These are phyloP conservation scores for Solea senegalensis DNA, from an alignment of 2,113 vertebrate genomes.

Conservation along the genomic window DNA sequence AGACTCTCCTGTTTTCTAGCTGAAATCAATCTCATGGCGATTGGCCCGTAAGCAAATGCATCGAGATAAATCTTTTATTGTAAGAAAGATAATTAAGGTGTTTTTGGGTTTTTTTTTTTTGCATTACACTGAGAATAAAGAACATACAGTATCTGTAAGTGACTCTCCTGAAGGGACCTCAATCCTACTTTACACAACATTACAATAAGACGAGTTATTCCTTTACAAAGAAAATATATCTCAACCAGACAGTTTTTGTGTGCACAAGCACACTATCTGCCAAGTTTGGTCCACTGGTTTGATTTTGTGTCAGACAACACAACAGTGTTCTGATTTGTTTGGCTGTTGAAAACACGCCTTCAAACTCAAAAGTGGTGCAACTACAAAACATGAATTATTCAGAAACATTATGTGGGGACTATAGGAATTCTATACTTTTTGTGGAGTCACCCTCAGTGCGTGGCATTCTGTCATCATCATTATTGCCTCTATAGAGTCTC, in stretches of 20 bases:
- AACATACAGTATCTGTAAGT: not conserved
- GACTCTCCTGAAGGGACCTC: not conserved
- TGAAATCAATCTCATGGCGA: conserved; percentile 56
- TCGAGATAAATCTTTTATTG: conserved; percentile 44
- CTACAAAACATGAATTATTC: conserved; percentile 18
- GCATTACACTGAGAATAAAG: not conserved
- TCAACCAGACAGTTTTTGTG: not conserved
- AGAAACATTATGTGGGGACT: conserved; percentile 2
- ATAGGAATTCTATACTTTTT: not conserved
- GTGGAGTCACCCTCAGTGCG: not conserved
- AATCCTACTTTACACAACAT: not conserved
- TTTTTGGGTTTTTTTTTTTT: conserved; percentile 6
- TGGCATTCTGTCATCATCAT: conserved; percentile 29
- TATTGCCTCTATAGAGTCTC: conserved; percentile 5
- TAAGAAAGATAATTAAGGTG: conserved; percentile 26
- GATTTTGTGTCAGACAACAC: not conserved
- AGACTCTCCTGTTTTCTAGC: conserved; percentile 21
- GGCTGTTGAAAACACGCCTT: conserved; percentile 1
- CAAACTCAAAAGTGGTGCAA: conserved; percentile 3
- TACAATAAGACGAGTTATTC: not conserved
- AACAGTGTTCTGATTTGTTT: not conserved
- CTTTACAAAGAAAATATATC: not conserved
- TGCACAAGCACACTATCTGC: not conserved
- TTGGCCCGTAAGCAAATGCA: conserved; percentile 14
- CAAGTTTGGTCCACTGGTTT: not conserved